Evolutionary conservation across 2,113 vertebrate species (phyloP).

Genomic region (Megaceryle maxima): DNA sequence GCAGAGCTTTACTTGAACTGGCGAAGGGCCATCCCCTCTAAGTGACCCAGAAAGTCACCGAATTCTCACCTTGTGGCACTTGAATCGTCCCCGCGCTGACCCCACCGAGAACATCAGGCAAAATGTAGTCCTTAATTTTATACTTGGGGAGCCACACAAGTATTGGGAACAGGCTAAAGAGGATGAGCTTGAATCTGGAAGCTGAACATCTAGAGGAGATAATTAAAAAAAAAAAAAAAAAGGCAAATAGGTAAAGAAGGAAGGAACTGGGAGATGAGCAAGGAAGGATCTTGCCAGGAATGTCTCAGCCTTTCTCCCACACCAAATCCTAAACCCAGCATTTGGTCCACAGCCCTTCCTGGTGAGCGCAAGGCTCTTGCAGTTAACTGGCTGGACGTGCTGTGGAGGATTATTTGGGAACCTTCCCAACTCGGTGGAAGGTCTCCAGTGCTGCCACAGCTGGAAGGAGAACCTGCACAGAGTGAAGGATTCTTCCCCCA

Average conservation of each 20-base stretch:
- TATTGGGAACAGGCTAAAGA: slow-evolving; percentile 83
- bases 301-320: background rate
- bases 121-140: slow-evolving; percentile 82
- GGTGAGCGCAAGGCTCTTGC: background rate
- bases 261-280: background rate
- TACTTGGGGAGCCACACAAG: slow-evolving; percentile 91
- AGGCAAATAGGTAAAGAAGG: background rate
- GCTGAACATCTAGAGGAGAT: slow-evolving; percentile 80
- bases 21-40: accelerated
- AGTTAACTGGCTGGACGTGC: background rate
- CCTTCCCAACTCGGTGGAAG: background rate
- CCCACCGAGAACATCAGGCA: slow-evolving; percentile 87
- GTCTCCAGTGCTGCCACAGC: background rate
- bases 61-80: slow-evolving; percentile 86
- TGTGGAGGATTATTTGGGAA: background rate
- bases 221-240: too few species aligned
- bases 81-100: slow-evolving; percentile 90
- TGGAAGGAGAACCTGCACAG: background rate
- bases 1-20: background rate
- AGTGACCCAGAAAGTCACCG: accelerated
- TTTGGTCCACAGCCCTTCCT: background rate
- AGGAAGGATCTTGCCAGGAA: background rate
- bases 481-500: background rate
- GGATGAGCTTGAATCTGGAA: slow-evolving; percentile 74
- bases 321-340: background rate